phyloP scores from a whole-genome alignment of 23 tunicate species.

The Styela plicata region DNA sequence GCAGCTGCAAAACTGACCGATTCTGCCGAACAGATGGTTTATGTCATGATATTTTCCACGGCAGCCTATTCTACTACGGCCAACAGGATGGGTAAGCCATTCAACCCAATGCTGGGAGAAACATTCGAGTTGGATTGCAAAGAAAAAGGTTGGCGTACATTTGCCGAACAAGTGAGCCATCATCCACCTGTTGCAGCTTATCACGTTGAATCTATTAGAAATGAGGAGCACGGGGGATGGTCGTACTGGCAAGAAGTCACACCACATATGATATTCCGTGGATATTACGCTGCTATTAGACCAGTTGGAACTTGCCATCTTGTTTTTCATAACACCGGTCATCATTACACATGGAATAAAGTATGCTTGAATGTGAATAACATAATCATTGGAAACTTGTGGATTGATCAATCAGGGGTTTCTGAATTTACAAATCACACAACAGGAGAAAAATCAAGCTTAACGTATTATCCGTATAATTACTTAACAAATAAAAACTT shows the following conservation, averaged over 20 bases:
- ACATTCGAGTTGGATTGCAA: constrained; percentile 79
- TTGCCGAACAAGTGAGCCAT: constrained; percentile 94
- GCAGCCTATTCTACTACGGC: constrained; percentile 81
- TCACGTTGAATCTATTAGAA: constrained; percentile 57
- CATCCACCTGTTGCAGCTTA: constrained; percentile 95
- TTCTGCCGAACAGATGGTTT: constrained; percentile 79
- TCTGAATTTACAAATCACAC: constrained; percentile 79
- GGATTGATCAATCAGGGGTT: constrained; percentile 97
- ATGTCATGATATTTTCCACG: constrained; percentile 85
- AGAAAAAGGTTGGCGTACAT: constrained; percentile 66
- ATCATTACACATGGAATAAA: constrained; percentile 94
- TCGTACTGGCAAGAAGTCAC: constrained; percentile 73
- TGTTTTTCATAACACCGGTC: constrained; percentile 77
- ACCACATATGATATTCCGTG: constrained; percentile 78
- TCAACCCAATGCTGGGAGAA: constrained; percentile 97
- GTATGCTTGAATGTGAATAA: constrained; percentile 85
- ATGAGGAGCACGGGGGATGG: constrained; percentile 75
- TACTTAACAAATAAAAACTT: constrained; percentile 71
- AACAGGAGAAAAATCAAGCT: constrained; percentile 80
- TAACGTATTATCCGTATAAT: constrained; percentile 85
- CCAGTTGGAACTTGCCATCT: constrained; percentile 79
- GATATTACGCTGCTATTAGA: constrained; percentile 77
- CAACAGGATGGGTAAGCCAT: constrained; percentile 82
- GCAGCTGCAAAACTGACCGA: constrained; percentile 55
- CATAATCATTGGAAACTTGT: constrained; percentile 92